Percentiles rank a stretch among this genome's conserved stretches.
Conservation (phyloP, 2,888 invertebrate species). For the Rutpela maculata region DNA sequence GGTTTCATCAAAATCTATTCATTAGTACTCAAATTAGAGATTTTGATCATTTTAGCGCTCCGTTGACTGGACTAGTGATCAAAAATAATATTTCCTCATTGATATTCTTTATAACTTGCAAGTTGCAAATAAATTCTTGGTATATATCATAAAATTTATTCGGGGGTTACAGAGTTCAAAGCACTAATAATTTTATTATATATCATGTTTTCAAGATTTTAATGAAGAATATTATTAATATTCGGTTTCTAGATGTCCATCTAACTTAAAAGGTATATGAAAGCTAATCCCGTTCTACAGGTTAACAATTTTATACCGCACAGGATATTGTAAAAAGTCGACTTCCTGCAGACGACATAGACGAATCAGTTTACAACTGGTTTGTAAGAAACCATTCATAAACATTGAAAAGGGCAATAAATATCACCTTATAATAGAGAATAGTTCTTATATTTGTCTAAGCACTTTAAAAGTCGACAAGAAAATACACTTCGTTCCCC, state of each 20-base stretch:
- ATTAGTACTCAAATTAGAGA: too few species aligned
- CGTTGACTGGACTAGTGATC: too few species aligned
- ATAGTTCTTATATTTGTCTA: constrained; percentile 42
- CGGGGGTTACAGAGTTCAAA: not conserved
- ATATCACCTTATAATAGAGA: constrained; percentile 39
- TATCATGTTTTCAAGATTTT: not conserved
- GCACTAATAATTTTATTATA: not conserved
- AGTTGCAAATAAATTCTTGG: not conserved
- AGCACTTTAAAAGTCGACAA: constrained; percentile 44
- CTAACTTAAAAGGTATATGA: not conserved
- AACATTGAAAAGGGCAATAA: constrained; percentile 44
- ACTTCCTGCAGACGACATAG: constrained; percentile 43
- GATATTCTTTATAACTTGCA: too few species aligned
- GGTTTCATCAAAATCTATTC: too few species aligned
- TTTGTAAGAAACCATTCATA: constrained; percentile 41
- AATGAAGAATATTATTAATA: not conserved
- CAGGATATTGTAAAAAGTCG: constrained; percentile 44
- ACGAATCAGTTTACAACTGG: constrained; percentile 49
- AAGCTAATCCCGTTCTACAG: not conserved
- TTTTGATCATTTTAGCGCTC: too few species aligned
- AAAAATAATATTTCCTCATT: too few species aligned
- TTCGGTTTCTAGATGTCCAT: not conserved
- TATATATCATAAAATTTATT: not conserved
- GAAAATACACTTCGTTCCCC: constrained; percentile 32
- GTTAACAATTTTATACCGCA: constrained; percentile 31